Evolutionary conservation across 2,797 vertebrate genomes (phyloP).

Genomic region (Aeoliscus strigatus): DNA sequence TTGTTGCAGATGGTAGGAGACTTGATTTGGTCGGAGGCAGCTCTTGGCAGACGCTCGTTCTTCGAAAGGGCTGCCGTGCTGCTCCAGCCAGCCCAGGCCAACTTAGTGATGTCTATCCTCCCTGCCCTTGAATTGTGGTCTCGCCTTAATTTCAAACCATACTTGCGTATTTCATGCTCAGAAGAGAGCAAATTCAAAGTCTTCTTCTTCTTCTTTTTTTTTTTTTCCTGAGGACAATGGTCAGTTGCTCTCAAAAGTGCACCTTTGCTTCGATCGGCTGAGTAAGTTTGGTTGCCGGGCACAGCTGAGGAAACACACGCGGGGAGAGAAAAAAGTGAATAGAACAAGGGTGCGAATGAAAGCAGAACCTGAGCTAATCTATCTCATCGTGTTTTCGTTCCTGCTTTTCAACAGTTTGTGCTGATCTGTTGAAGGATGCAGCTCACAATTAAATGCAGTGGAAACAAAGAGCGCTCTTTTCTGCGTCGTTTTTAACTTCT

Average conservation of each 20-base stretch:
- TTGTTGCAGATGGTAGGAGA: constrained; percentile 94
- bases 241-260: constrained; percentile 73
- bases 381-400: constrained; percentile 31
- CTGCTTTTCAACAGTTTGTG: constrained; percentile 16
- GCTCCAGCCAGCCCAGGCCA: constrained; percentile 54
- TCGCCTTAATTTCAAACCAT: constrained; percentile 72
- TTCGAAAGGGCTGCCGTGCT: constrained; percentile 74
- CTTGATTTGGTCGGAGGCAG: constrained; percentile 80
- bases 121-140: constrained; percentile 77
- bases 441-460: constrained; percentile 3
- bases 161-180: constrained; percentile 46
- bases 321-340: constrained; percentile 57
- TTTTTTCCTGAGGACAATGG: constrained; percentile 75
- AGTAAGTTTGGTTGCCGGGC: constrained; percentile 73
- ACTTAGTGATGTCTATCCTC: constrained; percentile 69
- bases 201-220: constrained; percentile 69
- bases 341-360: constrained; percentile 44
- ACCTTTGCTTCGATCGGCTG: constrained; percentile 70
- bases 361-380: constrained; percentile 47
- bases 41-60: constrained; percentile 81
- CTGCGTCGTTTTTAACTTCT: constrained; percentile 4
- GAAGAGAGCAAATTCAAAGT: constrained; percentile 69
- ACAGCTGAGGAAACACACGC: constrained; percentile 72
- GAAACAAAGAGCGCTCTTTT: not conserved
- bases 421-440: constrained; percentile 19